phyloP scores from a whole-genome alignment of 2,797 vertebrate species.

The Notolepis coatsorum region DNA sequence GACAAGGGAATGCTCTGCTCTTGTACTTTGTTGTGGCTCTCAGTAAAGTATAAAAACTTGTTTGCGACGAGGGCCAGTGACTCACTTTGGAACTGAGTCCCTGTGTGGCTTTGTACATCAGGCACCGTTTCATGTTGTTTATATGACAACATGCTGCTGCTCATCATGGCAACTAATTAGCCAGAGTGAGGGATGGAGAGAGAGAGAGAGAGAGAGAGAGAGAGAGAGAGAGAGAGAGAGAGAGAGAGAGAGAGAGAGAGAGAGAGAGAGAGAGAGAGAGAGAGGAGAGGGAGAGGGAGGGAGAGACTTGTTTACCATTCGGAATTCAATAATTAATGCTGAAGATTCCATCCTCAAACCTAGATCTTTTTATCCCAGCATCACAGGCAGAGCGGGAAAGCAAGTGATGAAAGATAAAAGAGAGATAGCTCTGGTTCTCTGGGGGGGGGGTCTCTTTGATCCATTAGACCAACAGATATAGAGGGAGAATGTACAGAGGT shows the following conservation, averaged over 20 bases:
- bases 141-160: slow-evolving; percentile 24
- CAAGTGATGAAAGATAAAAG: slow-evolving; percentile 37
- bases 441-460: slow-evolving; percentile 22
- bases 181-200: not conserved
- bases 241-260: slow-evolving; percentile 30
- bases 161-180: slow-evolving; percentile 31
- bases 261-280: slow-evolving; percentile 25
- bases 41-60: slow-evolving; percentile 33
- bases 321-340: slow-evolving; percentile 58
- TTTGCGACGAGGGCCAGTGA: slow-evolving; percentile 12
- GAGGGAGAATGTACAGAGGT: slow-evolving; percentile 22
- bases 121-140: slow-evolving; percentile 22
- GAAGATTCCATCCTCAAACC: slow-evolving; percentile 24
- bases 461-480: slow-evolving; percentile 11
- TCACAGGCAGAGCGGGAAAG: slow-evolving; percentile 36
- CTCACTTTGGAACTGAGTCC: not conserved
- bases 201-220: not conserved
- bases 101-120: not conserved
- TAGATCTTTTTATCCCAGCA: slow-evolving; percentile 33
- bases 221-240: slow-evolving; percentile 29
- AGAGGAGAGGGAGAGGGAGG: not conserved
- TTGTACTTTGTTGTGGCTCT: not conserved
- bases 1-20: not conserved
- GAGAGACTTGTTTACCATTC: slow-evolving; percentile 40
- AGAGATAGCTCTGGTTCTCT: slow-evolving; percentile 19